These are phyloP conservation scores for Cyrtonyx montezumae DNA, from an alignment of 2,113 vertebrate species.

Conservation along the genomic window DNA sequence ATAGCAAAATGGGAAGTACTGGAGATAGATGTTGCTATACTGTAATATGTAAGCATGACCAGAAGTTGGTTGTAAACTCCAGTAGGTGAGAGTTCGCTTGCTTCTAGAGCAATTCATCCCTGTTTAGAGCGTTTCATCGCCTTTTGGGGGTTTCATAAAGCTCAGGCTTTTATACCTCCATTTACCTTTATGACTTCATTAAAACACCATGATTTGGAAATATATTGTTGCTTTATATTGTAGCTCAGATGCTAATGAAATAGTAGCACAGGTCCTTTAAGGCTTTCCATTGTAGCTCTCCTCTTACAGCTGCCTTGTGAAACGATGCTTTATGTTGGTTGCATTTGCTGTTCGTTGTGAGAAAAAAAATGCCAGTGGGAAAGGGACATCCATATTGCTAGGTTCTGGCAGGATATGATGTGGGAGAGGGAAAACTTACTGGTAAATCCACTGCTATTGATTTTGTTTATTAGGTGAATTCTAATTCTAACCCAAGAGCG, in stretches of 20 bases:
- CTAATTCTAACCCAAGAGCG: background rate
- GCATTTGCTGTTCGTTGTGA: background rate
- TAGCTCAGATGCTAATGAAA: constrained; percentile 48
- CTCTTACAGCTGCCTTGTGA: constrained; percentile 41
- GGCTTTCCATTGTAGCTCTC: background rate
- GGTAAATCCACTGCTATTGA: background rate
- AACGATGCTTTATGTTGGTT: background rate
- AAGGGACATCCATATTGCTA: background rate
- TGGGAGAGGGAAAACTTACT: background rate
- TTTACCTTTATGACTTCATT: constrained; percentile 62
- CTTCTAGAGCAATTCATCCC: constrained; percentile 21
- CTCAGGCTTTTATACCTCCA: constrained; percentile 36
- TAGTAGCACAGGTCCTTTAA: constrained; percentile 17
- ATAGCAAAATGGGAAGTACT: constrained; percentile 67
- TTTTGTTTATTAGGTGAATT: background rate
- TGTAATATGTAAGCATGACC: constrained; percentile 37
- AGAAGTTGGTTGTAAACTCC: constrained; percentile 63
- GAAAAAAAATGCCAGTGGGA: background rate
- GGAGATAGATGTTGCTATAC: background rate
- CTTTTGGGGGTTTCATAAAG: constrained; percentile 45
- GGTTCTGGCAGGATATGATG: background rate
- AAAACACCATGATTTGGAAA: constrained; percentile 8
- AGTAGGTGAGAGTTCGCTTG: constrained; percentile 49
- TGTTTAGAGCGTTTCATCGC: constrained; percentile 42
- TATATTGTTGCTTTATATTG: constrained; percentile 22